Evolutionary conservation across 1,140 invertebrate species (phyloP), one percentile per base, ranked within the genome.

Genomic region (Drosophila trapezifrons): DNA sequence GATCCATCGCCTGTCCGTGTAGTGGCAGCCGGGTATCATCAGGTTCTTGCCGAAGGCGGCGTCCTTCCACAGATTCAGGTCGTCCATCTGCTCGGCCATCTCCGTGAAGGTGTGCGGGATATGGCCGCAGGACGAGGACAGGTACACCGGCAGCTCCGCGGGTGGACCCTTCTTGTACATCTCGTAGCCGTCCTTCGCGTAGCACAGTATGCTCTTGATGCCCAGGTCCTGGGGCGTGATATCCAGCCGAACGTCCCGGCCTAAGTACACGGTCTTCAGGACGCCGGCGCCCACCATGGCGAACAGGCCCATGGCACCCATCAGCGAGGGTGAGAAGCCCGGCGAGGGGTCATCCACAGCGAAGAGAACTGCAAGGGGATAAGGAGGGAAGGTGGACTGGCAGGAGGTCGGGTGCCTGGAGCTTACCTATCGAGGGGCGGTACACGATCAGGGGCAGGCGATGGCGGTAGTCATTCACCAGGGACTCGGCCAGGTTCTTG

Each of bases 371-470:
- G 12, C 3, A 20, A 6, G 15, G 5, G 22, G 18, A 22, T 59
- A 7, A 13, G 22, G 38, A 32, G 15, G 12, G 4, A 17, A 3
- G 35, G 17, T 13, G 15, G 15, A 17, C 5, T 15, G 18, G 1
- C n/a, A 8, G n/a, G 0, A 3, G 15, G 20, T 17, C 2, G 1
- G 12, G 2, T 1, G 12, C 4, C 2, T 3, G 3, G 15, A 8
- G 15, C 64, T 62, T 32, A 91, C 90, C 95, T 85, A 99, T 98
- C 0, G 98, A 98, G 0, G 98, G 98, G 80, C 98, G 94, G 49
- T 98, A 95, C 70, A 99, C 96, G 4, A 97, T 94, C 7, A 96
- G 91, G 0, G 98, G 98, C 38, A 99, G 82, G 8, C 92, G 86
- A 18, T 94, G 62, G 38, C 93, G 93, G 76, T 96, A 94, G 76